These are phyloP conservation scores for Eudasyphora cyanicolor DNA, from an alignment of 2,888 invertebrate genomes.

Conservation along the genomic window DNA sequence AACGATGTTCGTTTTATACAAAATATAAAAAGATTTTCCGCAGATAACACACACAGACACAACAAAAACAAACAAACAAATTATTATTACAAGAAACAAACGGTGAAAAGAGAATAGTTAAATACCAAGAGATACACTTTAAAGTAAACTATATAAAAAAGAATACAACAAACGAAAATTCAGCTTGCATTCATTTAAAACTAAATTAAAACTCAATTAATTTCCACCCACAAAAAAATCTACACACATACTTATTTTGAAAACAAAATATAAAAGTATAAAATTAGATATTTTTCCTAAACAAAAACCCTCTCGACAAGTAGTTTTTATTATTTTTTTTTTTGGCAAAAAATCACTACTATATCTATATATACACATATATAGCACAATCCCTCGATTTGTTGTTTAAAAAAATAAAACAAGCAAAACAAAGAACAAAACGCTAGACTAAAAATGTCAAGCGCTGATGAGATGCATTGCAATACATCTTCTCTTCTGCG, in stretches of 20 bases:
- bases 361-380: no score
- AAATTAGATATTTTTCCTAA: slow-evolving; percentile 6
- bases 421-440: slow-evolving; percentile 23
- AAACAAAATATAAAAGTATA: slow-evolving; percentile 25
- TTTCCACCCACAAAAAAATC: neutral
- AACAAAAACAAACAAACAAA: slow-evolving; percentile 50
- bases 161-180: slow-evolving; percentile 16
- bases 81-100: slow-evolving; percentile 63
- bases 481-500: slow-evolving; percentile 1
- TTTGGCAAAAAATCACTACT: neutral
- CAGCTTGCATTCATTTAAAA: slow-evolving; percentile 58
- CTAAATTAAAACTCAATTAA: neutral
- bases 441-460: slow-evolving; percentile 11
- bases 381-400: slow-evolving; percentile 59
- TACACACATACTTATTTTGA: slow-evolving; percentile 6
- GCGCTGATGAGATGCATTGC: neutral
- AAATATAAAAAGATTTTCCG: slow-evolving; percentile 17
- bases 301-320: slow-evolving; percentile 50
- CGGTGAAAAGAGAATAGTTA: slow-evolving; percentile 58
- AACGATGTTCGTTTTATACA: slow-evolving; percentile 60
- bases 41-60: slow-evolving; percentile 38
- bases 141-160: slow-evolving; percentile 46
- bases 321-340: no score
- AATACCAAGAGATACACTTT: slow-evolving; percentile 46
- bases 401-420: slow-evolving; percentile 19